Conservation (phyloP, 1,140 invertebrate genomes). For the Stenopsyche tienmushanensis region DNA sequence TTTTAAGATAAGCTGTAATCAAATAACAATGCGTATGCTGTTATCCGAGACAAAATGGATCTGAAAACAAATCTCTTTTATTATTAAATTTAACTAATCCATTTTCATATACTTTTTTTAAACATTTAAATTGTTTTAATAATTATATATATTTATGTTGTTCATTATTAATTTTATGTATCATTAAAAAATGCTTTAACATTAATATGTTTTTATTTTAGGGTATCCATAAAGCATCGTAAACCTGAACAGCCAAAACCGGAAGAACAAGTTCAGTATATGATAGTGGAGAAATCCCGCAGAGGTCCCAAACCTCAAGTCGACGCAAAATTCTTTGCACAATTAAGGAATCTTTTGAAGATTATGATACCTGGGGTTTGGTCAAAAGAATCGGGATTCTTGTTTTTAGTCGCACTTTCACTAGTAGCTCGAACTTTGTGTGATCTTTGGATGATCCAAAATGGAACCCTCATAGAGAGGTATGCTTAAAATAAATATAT, state of each 20-base stretch:
- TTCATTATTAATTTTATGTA: too few species aligned
- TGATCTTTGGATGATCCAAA: conserved; percentile 96
- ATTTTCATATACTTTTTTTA: too few species aligned
- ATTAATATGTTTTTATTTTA: too few species aligned
- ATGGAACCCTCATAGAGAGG: conserved; percentile 91
- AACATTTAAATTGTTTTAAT: too few species aligned
- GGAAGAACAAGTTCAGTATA: conserved; percentile 73
- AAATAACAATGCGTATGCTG: too few species aligned
- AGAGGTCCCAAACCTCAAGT: conserved; percentile 80
- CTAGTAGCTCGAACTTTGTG: conserved; percentile 87
- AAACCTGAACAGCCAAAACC: conserved; percentile 44
- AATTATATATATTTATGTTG: too few species aligned
- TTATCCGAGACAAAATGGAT: too few species aligned
- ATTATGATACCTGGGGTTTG: conserved; percentile 82
- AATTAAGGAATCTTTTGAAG: conserved; percentile 73
- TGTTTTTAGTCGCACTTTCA: conserved; percentile 77
- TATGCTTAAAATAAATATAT: conserved; percentile 11
- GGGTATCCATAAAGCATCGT: conserved; percentile 7
- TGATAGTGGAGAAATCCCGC: conserved; percentile 70
- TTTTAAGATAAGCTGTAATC: too few species aligned
- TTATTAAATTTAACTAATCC: too few species aligned
- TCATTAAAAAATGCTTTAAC: too few species aligned
- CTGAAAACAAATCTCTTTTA: too few species aligned
- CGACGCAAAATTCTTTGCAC: conserved; percentile 78
- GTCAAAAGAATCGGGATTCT: conserved; percentile 74